Conservation (phyloP, 2,888 invertebrate genomes). For the Melinopterus prodromus region DNA sequence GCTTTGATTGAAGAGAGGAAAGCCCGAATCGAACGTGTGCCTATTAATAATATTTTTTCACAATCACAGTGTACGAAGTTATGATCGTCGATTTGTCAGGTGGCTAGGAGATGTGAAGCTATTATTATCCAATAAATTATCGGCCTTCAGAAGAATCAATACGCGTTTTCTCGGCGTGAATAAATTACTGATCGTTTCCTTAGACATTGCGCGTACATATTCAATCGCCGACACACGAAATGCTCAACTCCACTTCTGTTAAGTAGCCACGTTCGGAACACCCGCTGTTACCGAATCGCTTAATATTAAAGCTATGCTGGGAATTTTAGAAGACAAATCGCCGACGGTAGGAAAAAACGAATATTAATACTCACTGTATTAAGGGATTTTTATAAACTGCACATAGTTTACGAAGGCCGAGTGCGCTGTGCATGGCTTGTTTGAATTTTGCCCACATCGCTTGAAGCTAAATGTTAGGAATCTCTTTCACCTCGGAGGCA, state of each 20-base stretch:
- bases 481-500: not conserved
- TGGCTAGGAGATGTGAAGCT: not conserved
- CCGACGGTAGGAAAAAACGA: not conserved
- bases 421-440: not conserved
- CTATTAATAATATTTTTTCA: not conserved
- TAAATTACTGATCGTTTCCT: not conserved
- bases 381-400: not conserved
- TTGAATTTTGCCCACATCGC: not conserved
- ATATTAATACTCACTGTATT: not conserved
- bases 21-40: not conserved
- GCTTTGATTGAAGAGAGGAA: not conserved
- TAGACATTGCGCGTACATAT: not conserved
- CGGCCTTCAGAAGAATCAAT: not conserved
- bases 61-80: not conserved
- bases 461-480: not conserved
- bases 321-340: not conserved
- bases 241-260: not conserved
- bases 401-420: not conserved
- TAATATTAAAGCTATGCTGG: not conserved
- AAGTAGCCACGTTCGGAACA: slow-evolving; percentile 4
- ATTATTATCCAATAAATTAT: not conserved
- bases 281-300: not conserved
- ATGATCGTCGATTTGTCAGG: not conserved
- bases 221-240: not conserved
- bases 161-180: not conserved